Conservation (phyloP, 1,140 invertebrate genomes). For the Atta texana region DNA sequence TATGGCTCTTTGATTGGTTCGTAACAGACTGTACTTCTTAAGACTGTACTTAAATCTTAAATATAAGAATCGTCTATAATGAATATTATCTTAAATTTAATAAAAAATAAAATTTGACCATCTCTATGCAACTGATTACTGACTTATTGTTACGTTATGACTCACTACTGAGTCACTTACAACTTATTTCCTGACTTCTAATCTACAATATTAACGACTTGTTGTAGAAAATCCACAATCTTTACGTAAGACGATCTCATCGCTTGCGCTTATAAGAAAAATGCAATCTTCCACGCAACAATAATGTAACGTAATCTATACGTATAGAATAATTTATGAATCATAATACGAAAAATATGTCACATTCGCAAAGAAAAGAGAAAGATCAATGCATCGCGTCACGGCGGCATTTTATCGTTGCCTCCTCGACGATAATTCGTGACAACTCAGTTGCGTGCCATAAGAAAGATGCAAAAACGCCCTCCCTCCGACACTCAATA, state of each 20-base stretch:
- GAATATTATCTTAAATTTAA: too few species aligned
- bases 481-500: conserved; percentile 17
- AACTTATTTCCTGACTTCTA: too few species aligned
- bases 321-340: neutral
- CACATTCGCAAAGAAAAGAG: neutral
- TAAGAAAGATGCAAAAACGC: neutral
- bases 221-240: neutral
- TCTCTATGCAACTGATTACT: too few species aligned
- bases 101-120: too few species aligned
- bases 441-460: conserved; percentile 30
- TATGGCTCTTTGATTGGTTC: too few species aligned
- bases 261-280: neutral
- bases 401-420: conserved; percentile 15
- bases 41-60: too few species aligned
- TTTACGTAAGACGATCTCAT: neutral
- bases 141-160: too few species aligned
- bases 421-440: conserved; percentile 29
- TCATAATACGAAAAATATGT: neutral
- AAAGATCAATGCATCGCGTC: neutral
- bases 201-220: too few species aligned
- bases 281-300: neutral
- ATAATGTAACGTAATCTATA: conserved; percentile 6
- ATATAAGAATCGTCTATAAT: too few species aligned
- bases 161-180: too few species aligned
- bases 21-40: too few species aligned